These are phyloP conservation scores for Plutella xylostella DNA, from an alignment of 2,888 invertebrate species.

Conservation along the genomic window DNA sequence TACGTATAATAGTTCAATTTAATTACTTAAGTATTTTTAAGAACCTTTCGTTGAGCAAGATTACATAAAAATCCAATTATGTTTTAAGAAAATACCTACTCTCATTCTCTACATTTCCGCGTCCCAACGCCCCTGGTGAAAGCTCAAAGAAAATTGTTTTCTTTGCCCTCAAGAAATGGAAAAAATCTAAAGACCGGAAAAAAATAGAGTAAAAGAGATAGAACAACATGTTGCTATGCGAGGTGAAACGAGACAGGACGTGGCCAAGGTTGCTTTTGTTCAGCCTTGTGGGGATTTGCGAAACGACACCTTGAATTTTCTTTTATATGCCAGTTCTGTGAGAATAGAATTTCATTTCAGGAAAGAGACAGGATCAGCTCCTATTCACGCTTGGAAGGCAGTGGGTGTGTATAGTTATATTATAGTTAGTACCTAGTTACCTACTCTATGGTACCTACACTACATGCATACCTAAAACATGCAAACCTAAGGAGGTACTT, in stretches of 20 bases:
- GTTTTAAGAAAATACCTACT: slow-evolving; percentile 61
- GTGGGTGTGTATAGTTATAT: too few species aligned
- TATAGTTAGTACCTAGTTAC: too few species aligned
- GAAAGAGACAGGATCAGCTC: too few species aligned
- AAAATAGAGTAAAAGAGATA: slow-evolving; percentile 27
- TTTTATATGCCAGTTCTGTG: too few species aligned
- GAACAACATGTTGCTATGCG: slow-evolving; percentile 12
- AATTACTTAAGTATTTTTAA: not conserved
- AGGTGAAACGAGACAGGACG: slow-evolving; percentile 25
- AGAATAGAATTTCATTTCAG: too few species aligned
- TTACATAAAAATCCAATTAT: slow-evolving; percentile 52
- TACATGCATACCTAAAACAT: too few species aligned
- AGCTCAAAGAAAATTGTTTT: slow-evolving; percentile 68
- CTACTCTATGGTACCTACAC: too few species aligned
- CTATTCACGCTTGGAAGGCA: too few species aligned
- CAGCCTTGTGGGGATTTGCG: slow-evolving; percentile 40
- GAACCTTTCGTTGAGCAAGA: not conserved
- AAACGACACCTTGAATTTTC: slow-evolving; percentile 34
- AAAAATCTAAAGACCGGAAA: slow-evolving; percentile 43
- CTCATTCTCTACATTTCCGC: slow-evolving; percentile 43
- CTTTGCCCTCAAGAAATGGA: slow-evolving; percentile 60
- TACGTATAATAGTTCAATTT: too few species aligned
- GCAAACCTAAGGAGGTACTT: too few species aligned
- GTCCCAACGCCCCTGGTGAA: slow-evolving; percentile 28
- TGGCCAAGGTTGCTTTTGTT: slow-evolving; percentile 22